Evolutionary conservation across 2,797 vertebrate species (phyloP).

Genomic region (Limnodromus scolopaceus): DNA sequence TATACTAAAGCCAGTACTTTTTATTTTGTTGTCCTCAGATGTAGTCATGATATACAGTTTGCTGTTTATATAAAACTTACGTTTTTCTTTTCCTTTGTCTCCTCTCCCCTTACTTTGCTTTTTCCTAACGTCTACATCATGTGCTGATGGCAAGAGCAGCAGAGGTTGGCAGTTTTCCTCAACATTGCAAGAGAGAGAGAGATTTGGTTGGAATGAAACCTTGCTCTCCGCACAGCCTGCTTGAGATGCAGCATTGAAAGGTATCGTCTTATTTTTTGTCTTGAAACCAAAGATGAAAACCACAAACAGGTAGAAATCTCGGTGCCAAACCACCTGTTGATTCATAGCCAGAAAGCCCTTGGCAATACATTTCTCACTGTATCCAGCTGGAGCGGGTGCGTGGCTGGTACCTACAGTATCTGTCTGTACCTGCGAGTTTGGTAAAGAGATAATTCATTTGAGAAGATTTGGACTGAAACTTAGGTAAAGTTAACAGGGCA

Average conservation of each 20-base stretch:
- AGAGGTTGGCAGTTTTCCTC: slow-evolving; percentile 72
- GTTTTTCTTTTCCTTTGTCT: slow-evolving; percentile 60
- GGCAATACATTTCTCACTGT: slow-evolving; percentile 1
- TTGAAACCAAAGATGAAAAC: slow-evolving; percentile 70
- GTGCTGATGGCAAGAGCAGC: slow-evolving; percentile 65
- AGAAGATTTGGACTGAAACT: slow-evolving; percentile 1
- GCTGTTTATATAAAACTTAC: slow-evolving; percentile 67
- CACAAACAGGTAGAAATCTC: slow-evolving; percentile 48
- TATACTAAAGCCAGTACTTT: not conserved
- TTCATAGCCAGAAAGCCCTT: slow-evolving; percentile 48
- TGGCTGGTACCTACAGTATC: not conserved
- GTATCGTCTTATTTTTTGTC: slow-evolving; percentile 70
- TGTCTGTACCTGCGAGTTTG: not conserved
- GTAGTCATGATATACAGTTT: slow-evolving; percentile 34
- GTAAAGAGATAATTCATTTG: slow-evolving; percentile 13
- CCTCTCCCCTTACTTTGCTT: slow-evolving; percentile 48
- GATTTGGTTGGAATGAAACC: slow-evolving; percentile 74
- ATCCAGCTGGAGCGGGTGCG: slow-evolving; percentile 11
- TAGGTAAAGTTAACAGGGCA: not conserved
- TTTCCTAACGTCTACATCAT: slow-evolving; percentile 47
- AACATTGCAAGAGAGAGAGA: slow-evolving; percentile 42
- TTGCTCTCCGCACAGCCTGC: slow-evolving; percentile 59
- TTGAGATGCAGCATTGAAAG: slow-evolving; percentile 77
- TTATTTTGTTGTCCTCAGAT: slow-evolving; percentile 50
- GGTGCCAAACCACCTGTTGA: slow-evolving; percentile 72